Percentiles rank a stretch among this genome's conserved stretches.
phyloP scores from a whole-genome alignment of 2,113 vertebrate genomes.

The Promerops cafer region DNA sequence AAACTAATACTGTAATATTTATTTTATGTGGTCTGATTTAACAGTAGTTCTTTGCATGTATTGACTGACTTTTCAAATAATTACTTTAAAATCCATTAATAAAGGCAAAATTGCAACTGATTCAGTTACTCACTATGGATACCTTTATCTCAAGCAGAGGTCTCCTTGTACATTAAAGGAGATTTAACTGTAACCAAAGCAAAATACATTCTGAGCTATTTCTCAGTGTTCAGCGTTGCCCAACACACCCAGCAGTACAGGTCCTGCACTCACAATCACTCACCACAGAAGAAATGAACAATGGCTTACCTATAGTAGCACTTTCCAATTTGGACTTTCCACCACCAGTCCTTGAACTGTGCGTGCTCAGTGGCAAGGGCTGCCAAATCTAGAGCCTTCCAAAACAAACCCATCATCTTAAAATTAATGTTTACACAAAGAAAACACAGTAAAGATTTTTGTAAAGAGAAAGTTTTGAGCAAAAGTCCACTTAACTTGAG shows the following conservation, averaged over 20 bases:
- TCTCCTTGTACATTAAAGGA: neutral
- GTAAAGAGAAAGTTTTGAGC: neutral
- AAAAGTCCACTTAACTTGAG: neutral
- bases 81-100: neutral
- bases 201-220: neutral
- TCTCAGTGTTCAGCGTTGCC: neutral
- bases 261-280: neutral
- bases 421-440: neutral
- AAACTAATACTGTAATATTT: neutral
- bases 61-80: neutral
- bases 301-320: conserved; percentile 90
- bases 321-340: conserved; percentile 98
- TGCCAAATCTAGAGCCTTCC: conserved; percentile 93
- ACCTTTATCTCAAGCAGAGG: neutral
- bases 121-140: neutral
- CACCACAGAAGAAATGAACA: neutral
- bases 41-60: neutral
- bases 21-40: neutral
- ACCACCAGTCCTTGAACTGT: conserved; percentile 99
- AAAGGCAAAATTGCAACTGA: neutral
- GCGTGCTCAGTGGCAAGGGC: conserved; percentile 91
- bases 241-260: neutral
- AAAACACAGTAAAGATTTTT: neutral
- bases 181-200: neutral
- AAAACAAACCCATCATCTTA: conserved; percentile 58